Percentiles rank a stretch among this genome's conserved stretches.
phyloP scores from a whole-genome alignment of 2,797 vertebrate genomes.

The Lagorchestes hirsutus region DNA sequence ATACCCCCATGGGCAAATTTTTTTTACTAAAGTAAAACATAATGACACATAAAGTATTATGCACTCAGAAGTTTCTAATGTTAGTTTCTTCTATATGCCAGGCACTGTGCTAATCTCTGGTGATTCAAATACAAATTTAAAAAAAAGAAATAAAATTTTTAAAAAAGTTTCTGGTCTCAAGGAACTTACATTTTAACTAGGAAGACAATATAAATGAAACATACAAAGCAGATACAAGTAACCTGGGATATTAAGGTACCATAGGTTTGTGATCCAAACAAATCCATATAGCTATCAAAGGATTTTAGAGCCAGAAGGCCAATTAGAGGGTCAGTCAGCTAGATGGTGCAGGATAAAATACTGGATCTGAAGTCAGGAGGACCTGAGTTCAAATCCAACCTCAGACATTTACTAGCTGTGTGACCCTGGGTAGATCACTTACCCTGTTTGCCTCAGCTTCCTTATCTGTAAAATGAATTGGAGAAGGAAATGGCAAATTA shows the following conservation, averaged over 20 bases:
- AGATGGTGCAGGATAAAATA: too few relatives aligned
- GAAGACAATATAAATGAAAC: not conserved
- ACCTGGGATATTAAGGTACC: not conserved
- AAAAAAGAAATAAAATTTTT: not conserved
- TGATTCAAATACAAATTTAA: not conserved
- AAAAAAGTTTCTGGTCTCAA: not conserved
- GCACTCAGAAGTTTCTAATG: conserved; percentile 26
- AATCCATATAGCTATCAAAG: not conserved
- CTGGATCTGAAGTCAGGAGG: too few relatives aligned
- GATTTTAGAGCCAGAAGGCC: not conserved
- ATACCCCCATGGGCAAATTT: conserved; percentile 5
- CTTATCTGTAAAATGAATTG: too few relatives aligned
- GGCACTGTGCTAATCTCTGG: not conserved
- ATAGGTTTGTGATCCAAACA: not conserved
- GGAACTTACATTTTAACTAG: not conserved
- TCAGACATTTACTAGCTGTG: too few relatives aligned
- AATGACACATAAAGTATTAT: conserved; percentile 54
- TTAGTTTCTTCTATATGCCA: not conserved
- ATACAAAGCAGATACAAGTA: not conserved
- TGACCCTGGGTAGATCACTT: too few relatives aligned
- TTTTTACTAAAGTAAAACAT: conserved; percentile 55
- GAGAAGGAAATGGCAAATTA: too few relatives aligned
- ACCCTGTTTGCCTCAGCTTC: too few relatives aligned
- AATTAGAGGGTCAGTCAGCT: not conserved
- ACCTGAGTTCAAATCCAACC: too few relatives aligned